Evolutionary conservation across 2,888 invertebrate genomes (phyloP), one percentile per base, ranked within the genome.

Genomic region (Hyposoter didymator): DNA sequence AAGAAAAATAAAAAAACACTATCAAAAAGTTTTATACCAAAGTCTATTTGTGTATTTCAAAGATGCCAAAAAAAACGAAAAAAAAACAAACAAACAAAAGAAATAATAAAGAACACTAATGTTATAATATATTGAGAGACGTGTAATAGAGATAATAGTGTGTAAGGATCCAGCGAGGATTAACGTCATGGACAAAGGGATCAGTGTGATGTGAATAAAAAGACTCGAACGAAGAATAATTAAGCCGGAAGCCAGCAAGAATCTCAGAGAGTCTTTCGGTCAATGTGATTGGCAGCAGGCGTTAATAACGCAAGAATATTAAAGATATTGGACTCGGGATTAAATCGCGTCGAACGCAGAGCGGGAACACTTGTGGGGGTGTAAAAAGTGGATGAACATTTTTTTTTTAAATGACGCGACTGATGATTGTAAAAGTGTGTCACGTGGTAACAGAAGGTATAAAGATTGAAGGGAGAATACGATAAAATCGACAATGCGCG

Each of bases 41-140:
- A 95, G 95, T 95, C 95, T 95, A 95, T 95, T 95, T 95, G 95
- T 95, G 95, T 95, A 95, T 95, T 95, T 95, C 95, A 94, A 95
- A 95, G 95, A 95, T 95, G 95, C 95, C 95, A 95, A 95, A 95
- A 95, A 93, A 91, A 91, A n/a, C n/a, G n/a, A n/a, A 90, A 69
- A 49, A 73, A 92, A 92, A 91, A 92, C 91, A 69, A 73, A 67
- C 67, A 35, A 62, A 67, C 55, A 62, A 95, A 93, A 91, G 91
- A 90, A 79, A 73, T 45, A 47, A 78, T 92, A 92, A 91, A 92
- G 91, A 69, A 82, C 79, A 92, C 90, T 93, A 92, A 92, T 89
- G 91, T 92, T 93, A 92, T 92, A 91, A 90, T 90, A 90, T 90
- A 87, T 88, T 88, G 90, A 86, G 84, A 84, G 88, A 88, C 35